Conservation (phyloP, 2,113 vertebrate species). For the Ailurus styani region DNA sequence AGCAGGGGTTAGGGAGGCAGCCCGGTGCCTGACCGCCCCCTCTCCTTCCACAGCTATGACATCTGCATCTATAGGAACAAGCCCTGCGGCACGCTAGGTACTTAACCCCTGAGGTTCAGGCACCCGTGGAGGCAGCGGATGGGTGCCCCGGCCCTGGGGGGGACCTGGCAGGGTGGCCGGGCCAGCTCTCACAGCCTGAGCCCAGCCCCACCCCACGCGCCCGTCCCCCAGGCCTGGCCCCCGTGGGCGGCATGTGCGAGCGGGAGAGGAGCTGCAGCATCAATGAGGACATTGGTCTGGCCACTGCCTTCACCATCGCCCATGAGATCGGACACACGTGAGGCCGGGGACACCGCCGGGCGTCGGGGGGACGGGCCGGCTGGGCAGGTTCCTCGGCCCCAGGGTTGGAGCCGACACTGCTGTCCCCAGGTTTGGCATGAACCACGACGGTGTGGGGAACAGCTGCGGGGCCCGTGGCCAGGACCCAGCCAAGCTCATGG, state of each 20-base stretch:
- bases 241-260: constrained; percentile 97
- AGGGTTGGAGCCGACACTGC: neutral
- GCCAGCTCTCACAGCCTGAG: neutral
- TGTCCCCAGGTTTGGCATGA: constrained; percentile 94
- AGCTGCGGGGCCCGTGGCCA: constrained; percentile 93
- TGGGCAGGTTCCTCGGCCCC: rapidly evolving
- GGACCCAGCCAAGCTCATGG: constrained; percentile 98
- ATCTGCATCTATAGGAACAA: constrained; percentile 99
- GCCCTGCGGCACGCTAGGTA: constrained; percentile 97
- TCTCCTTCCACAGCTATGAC: constrained; percentile 88
- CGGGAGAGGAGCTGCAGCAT: constrained; percentile 97
- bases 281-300: constrained; percentile 98
- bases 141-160: neutral
- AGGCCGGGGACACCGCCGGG: constrained; percentile 60
- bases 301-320: constrained; percentile 98
- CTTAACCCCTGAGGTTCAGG: neutral
- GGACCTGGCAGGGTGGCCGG: neutral
- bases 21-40: neutral
- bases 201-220: neutral
- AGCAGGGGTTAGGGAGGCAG: neutral
- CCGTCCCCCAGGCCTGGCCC: constrained; percentile 89
- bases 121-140: neutral
- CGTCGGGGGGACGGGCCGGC: neutral
- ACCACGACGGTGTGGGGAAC: constrained; percentile 97
- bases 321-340: constrained; percentile 99